Evolutionary conservation across 2,797 vertebrate species (phyloP), one percentile per base, ranked within the genome.

Genomic region (Sylvilagus floridanus): DNA sequence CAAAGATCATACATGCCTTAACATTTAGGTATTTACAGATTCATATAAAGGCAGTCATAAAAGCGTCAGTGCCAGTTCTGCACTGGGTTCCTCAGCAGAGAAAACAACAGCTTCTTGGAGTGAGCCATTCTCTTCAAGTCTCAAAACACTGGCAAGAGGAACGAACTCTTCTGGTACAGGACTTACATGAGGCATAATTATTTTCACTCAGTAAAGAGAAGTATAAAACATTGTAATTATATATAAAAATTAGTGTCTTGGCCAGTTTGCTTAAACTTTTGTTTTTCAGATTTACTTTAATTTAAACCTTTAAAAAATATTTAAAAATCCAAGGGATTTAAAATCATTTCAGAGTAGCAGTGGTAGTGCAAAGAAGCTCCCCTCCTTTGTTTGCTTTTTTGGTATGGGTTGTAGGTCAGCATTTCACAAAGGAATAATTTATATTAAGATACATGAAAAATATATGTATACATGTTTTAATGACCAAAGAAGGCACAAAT

Each of bases 401-500:
- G 93, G 96, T 94, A 91, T 95, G 89, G 93, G 93, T 84, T 96
- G 79, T 95, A 96, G 94, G 96, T 97, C 87, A 97, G 66, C 66
- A 73, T 96, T 95, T 97, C 95, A 76, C 0, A 95, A 76, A 97
- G 95, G 97, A 97, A 96, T 96, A 98, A 87, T 65, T 73, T 90
- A 98, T 78, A 91, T 77, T 77, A 98, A 94, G 97, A 95, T 97
- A 95, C 79, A 96, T 92, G 95, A 96, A 96, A 96, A 95, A 75
- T 84, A 16, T 83, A 68, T 77, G 35, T 91, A 81, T 97, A 37
- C 10, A 75, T 54, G 88, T 96, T 91, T 87, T 97, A 96, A 98
- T 96, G 87, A 95, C 90, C 97, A 91, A 84, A 96, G 57, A 98
- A 98, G 97, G 98, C 98, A 98, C 98, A 98, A 95, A 98, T 96